Conservation (phyloP, 2,888 invertebrate genomes). For the Spodoptera littoralis region DNA sequence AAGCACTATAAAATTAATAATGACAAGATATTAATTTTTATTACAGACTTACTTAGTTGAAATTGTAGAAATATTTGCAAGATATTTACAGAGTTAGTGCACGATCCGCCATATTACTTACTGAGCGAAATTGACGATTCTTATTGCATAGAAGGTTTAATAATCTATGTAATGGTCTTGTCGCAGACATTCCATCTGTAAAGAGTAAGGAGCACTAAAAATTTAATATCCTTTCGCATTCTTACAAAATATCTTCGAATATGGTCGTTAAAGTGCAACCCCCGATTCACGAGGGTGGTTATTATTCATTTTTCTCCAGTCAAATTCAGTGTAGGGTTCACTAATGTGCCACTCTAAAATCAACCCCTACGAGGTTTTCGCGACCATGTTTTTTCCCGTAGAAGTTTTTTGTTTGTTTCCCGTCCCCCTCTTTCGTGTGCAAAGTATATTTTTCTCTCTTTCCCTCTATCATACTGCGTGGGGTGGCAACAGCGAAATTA, state of each 20-base stretch:
- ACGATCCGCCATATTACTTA: no score
- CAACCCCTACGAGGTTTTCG: conserved; percentile 85
- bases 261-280: conserved; percentile 73
- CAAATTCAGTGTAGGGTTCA: conserved; percentile 78
- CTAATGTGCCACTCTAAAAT: conserved; percentile 85
- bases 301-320: conserved; percentile 86
- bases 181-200: conserved; percentile 34
- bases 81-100: no score
- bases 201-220: conserved; percentile 56
- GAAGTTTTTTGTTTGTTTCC: conserved; percentile 81
- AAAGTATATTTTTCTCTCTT: conserved; percentile 59
- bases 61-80: no score
- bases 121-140: neutral
- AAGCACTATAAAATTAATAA: no score
- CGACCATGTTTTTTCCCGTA: conserved; percentile 86
- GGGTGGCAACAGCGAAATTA: conserved; percentile 85
- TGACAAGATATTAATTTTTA: no score
- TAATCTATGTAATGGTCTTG: conserved; percentile 33
- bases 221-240: conserved; percentile 68
- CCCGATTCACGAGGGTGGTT: conserved; percentile 69
- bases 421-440: conserved; percentile 60
- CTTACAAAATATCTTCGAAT: conserved; percentile 76
- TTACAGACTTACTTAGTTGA: no score
- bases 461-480: conserved; percentile 77
- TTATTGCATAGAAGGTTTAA: conserved; percentile 25